A percentile compares a stretch with the other conserved stretches of the same genome.
phyloP scores from a whole-genome alignment of 64 coral and sea anemone genomes.

The Trachythela sp. region DNA sequence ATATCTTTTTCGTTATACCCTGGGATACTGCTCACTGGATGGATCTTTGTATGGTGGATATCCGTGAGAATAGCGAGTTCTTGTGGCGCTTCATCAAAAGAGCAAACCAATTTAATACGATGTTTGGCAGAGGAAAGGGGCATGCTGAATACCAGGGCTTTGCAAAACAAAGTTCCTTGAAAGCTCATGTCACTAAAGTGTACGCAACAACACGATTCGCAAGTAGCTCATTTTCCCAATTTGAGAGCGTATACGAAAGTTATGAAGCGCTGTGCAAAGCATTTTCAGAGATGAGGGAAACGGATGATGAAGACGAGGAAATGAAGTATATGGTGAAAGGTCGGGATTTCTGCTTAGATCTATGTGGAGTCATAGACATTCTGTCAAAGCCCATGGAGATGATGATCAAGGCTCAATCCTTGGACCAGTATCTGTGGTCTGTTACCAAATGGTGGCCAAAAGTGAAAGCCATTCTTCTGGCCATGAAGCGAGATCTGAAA shows the following conservation, averaged over 20 bases:
- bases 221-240: not conserved
- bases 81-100: not conserved
- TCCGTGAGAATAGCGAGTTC: not conserved
- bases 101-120: not conserved
- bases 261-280: not conserved
- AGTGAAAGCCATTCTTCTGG: not conserved
- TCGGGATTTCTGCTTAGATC: too few species aligned
- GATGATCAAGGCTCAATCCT: not conserved
- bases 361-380: not conserved
- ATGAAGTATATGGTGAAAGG: not conserved
- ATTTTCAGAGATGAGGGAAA: not conserved
- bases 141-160: not conserved
- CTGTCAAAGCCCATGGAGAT: not conserved
- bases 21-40: not conserved
- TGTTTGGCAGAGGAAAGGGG: not conserved
- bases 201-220: not conserved
- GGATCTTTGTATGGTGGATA: not conserved
- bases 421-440: not conserved
- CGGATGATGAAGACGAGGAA: not conserved
- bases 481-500: not conserved
- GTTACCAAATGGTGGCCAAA: not conserved
- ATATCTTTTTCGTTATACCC: too few species aligned
- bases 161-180: not conserved
- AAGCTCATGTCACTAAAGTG: not conserved
- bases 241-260: not conserved